These are phyloP conservation scores for Nothoprocta pentlandii DNA, from an alignment of 2,113 vertebrate species.

Conservation along the genomic window DNA sequence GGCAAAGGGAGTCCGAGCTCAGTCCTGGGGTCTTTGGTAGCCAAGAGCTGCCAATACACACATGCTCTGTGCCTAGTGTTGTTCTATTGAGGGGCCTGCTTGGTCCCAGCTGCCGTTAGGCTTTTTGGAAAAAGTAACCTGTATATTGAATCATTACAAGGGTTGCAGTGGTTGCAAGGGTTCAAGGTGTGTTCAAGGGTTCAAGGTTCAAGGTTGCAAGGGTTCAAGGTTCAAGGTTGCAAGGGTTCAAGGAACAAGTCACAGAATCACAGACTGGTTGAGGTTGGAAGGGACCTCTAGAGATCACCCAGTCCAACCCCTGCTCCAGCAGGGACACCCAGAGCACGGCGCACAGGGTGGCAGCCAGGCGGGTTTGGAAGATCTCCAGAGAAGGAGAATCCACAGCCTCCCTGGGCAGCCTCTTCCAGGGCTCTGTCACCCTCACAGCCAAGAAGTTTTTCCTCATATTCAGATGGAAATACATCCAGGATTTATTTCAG, in stretches of 20 bases:
- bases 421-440: too few relatives aligned
- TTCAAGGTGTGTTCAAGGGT: background rate
- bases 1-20: rapidly evolving
- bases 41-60: rapidly evolving
- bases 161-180: background rate
- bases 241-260: background rate
- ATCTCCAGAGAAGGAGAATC: too few relatives aligned
- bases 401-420: too few relatives aligned
- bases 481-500: too few relatives aligned
- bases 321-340: too few relatives aligned
- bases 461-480: too few relatives aligned
- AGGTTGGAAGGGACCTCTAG: too few relatives aligned
- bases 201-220: background rate
- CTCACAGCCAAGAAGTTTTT: too few relatives aligned
- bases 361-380: too few relatives aligned
- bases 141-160: background rate
- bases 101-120: background rate
- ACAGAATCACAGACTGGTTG: too few relatives aligned
- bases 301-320: too few relatives aligned
- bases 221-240: background rate
- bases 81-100: background rate
- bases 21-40: rapidly evolving
- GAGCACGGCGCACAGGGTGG: too few relatives aligned
- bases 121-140: background rate
- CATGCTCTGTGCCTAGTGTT: background rate